Percentiles rank a stretch among this genome's conserved stretches.
Conservation (phyloP, 2,888 invertebrate genomes). For the Phragmatobia fuliginosa region DNA sequence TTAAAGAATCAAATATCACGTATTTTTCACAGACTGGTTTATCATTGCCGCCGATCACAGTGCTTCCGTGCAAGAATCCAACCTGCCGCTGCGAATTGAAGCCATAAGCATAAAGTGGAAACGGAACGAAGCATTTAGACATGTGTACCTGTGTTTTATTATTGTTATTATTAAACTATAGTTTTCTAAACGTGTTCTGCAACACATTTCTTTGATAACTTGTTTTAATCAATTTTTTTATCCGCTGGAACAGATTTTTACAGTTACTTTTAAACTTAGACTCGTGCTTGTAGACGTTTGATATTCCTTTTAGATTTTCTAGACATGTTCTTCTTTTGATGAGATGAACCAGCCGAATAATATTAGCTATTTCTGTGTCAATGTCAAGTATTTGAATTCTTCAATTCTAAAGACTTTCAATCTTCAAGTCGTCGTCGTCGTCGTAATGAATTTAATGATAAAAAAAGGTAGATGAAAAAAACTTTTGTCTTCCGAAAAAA, state of each 20-base stretch:
- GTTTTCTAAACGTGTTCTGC: not conserved
- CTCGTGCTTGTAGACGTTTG: too few species aligned
- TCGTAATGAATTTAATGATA: too few species aligned
- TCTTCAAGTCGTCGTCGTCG: too few species aligned
- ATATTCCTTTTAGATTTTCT: too few species aligned
- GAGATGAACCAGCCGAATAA: too few species aligned
- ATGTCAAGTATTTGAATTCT: too few species aligned
- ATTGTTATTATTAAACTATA: slow-evolving; percentile 36
- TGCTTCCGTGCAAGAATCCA: slow-evolving; percentile 50
- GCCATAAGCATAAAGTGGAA: slow-evolving; percentile 29
- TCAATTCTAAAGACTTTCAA: too few species aligned
- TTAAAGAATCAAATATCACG: not conserved
- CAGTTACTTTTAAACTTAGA: too few species aligned
- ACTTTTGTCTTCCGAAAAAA: too few species aligned
- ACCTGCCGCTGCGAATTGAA: slow-evolving; percentile 58
- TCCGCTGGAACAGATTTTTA: not conserved
- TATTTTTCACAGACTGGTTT: slow-evolving; percentile 47
- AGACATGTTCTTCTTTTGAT: too few species aligned
- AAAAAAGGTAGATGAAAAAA: too few species aligned
- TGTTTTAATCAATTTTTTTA: not conserved
- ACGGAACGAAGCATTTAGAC: slow-evolving; percentile 60
- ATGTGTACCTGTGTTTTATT: slow-evolving; percentile 64
- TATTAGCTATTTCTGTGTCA: too few species aligned
- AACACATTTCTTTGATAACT: not conserved
- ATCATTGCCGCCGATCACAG: slow-evolving; percentile 55